Evolutionary conservation across 2,113 vertebrate genomes (phyloP).

Genomic region (Nothobranchius furzeri): DNA sequence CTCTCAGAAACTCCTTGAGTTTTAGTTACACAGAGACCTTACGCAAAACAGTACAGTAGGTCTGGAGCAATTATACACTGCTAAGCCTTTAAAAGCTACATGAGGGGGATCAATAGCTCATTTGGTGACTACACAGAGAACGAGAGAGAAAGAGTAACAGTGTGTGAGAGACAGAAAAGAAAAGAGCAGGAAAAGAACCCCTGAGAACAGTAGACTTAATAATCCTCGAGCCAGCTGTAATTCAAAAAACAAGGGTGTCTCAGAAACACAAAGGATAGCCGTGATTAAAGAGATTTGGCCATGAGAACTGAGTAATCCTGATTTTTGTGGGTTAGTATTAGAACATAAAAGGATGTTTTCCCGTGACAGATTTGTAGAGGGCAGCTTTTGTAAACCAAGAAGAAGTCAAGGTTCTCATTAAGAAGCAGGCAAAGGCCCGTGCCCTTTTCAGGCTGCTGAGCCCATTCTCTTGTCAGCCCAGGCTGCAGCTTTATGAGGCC

Average conservation of each 20-base stretch:
- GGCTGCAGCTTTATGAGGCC: conserved; percentile 68
- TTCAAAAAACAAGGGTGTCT: conserved; percentile 31
- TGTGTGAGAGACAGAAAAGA: conserved; percentile 8
- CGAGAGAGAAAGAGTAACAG: not conserved
- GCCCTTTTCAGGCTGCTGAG: conserved; percentile 76
- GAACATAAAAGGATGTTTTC: conserved; percentile 47
- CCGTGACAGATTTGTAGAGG: conserved; percentile 42
- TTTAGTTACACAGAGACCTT: conserved; percentile 20
- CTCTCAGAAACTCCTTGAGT: conserved; percentile 15
- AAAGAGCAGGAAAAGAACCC: conserved; percentile 3
- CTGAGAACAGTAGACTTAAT: conserved; percentile 31
- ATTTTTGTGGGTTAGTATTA: conserved; percentile 26
- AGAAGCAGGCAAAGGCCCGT: conserved; percentile 56
- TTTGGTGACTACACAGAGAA: conserved; percentile 53
- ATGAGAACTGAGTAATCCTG: conserved; percentile 38
- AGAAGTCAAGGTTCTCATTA: conserved; percentile 73
- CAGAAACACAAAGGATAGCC: conserved; percentile 42
- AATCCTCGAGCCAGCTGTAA: conserved; percentile 30
- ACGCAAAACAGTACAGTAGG: conserved; percentile 41
- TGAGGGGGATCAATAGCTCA: conserved; percentile 64
- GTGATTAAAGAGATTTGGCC: conserved; percentile 43
- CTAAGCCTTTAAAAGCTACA: conserved; percentile 66
- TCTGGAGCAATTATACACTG: conserved; percentile 38
- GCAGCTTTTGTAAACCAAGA: conserved; percentile 57
- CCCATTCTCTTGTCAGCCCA: conserved; percentile 60